Conservation (phyloP, 2,888 invertebrate species). For the Phoronis australis region DNA sequence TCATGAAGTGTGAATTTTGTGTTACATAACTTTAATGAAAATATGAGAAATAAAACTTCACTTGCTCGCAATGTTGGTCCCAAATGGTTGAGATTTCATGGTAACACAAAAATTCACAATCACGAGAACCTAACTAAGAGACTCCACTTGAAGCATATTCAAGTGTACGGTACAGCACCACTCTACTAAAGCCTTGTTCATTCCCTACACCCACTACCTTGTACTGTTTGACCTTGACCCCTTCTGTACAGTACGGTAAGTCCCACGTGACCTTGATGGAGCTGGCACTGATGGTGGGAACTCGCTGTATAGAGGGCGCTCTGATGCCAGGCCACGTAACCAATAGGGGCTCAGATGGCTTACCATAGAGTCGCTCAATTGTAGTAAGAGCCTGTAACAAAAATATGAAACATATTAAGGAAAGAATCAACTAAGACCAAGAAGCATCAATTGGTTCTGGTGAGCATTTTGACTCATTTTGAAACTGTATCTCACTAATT, state of each 20-base stretch:
- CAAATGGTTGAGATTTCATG: too few relatives aligned
- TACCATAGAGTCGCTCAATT: constrained; percentile 42
- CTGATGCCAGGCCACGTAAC: constrained; percentile 51
- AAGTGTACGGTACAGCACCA: too few relatives aligned
- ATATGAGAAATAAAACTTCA: too few relatives aligned
- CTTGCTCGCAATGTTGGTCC: too few relatives aligned
- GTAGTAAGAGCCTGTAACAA: constrained; percentile 42
- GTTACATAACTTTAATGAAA: too few relatives aligned
- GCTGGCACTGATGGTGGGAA: constrained; percentile 39
- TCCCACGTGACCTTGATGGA: constrained; percentile 47
- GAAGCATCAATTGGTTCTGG: not conserved
- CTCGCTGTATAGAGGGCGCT: constrained; percentile 33
- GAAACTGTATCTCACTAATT: not conserved
- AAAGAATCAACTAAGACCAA: not conserved
- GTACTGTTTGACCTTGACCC: constrained; percentile 50
- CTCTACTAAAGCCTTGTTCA: too few relatives aligned
- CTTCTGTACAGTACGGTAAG: constrained; percentile 42
- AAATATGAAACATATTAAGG: too few relatives aligned
- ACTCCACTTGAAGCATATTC: too few relatives aligned
- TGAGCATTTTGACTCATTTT: not conserved
- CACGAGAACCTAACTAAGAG: too few relatives aligned
- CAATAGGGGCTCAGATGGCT: constrained; percentile 48
- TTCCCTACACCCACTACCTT: constrained; percentile 44
- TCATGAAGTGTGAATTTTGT: too few relatives aligned
- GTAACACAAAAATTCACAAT: too few relatives aligned